A percentile compares a stretch with the other conserved stretches of the same genome.
These are phyloP conservation scores for Stomatorhinus walkeri DNA, from an alignment of 2,797 vertebrate genomes.

Conservation along the genomic window DNA sequence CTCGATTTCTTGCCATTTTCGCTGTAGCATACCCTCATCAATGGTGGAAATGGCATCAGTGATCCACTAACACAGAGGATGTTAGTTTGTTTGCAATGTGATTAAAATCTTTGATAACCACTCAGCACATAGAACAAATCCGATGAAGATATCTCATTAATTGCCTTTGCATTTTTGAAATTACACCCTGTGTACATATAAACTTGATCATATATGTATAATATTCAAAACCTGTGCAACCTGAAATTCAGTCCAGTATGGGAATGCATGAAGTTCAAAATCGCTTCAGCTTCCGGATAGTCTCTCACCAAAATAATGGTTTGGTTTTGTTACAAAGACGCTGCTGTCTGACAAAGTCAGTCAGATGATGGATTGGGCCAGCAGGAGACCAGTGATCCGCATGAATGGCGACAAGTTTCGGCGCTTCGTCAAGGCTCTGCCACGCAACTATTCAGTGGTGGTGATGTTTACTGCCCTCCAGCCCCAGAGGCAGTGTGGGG, in stretches of 20 bases:
- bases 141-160: too few species aligned
- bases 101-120: too few species aligned
- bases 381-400: slow-evolving; percentile 82
- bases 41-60: too few species aligned
- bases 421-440: slow-evolving; percentile 83
- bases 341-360: slow-evolving; percentile 87
- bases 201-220: too few species aligned
- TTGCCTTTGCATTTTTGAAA: too few species aligned
- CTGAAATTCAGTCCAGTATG: background rate
- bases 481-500: slow-evolving; percentile 86
- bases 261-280: background rate
- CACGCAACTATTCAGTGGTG: slow-evolving; percentile 89
- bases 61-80: too few species aligned
- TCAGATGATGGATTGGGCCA: slow-evolving; percentile 92
- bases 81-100: too few species aligned
- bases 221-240: background rate
- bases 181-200: too few species aligned
- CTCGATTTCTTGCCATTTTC: too few species aligned
- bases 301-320: background rate
- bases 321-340: slow-evolving; percentile 56
- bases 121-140: too few species aligned
- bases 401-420: slow-evolving; percentile 96
- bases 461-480: slow-evolving; percentile 97
- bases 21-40: too few species aligned
- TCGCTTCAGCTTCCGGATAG: background rate